Base-by-base conservation (phyloP, 1,140 invertebrate species). In the Papilio helenus region DNA sequence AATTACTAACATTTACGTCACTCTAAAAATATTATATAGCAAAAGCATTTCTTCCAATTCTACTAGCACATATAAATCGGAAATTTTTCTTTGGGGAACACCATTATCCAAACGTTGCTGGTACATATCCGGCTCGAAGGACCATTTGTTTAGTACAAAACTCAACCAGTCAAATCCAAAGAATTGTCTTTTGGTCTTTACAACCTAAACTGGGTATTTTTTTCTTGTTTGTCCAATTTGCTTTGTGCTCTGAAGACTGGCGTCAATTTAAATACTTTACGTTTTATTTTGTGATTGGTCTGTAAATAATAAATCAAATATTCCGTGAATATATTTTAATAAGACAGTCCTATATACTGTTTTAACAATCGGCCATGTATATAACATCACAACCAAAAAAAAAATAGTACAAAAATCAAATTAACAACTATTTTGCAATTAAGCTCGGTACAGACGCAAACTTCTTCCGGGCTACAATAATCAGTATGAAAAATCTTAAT, bases 321-420 rank as follows among this genome's bases (percentile, higher is more conserved):
- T 79, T 81, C 42, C 76, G 83, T 85, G 79, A 39, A 83, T 77
- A 81, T 80, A 80, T 82, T 85, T 79, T 85, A 85, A 81, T 85
- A 81, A 81, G 80, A 82, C 73, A 79, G 79, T 81, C 77, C 76
- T 80, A 82, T 85, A 85, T 73, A 82, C 77, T 79, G 73, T 74
- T 65, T 29, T 81, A 85, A 85, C 80, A 85, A 85, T 82, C 76
- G 80, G 78, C 68, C 79, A 84, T 83, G 73, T 82, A 80, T 77
- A 51, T 82, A 72, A 77, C 72, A 77, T 83, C 83, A 85, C 80
- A 83, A 83, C 80, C 83, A 81, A 84, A 81, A 84, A 77, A n/a
- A 68, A 77, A 77, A 65, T 23, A 77, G 34, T 77, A 65, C 55
- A 77, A 76, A 77, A 77, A 77, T 65, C 42, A 77, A 65, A 77